phyloP scores from a whole-genome alignment of 2,797 vertebrate species.

The Chloroceryle inda region DNA sequence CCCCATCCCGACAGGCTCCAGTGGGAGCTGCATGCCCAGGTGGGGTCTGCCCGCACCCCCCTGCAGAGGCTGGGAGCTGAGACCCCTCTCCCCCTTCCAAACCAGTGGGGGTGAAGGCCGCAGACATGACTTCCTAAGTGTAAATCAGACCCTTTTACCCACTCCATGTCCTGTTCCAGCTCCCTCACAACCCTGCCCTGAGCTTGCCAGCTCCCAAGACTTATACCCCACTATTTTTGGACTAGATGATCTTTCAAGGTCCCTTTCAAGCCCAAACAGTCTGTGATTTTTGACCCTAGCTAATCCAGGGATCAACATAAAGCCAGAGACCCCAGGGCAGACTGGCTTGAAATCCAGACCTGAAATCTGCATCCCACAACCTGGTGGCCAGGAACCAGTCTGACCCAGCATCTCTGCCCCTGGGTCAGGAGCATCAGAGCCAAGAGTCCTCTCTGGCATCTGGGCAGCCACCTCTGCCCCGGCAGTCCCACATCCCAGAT shows the following conservation, averaged over 20 bases:
- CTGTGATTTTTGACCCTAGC: neutral
- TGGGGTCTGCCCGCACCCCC: neutral
- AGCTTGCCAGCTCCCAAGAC: neutral
- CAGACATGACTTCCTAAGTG: neutral
- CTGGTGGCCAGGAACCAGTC: neutral
- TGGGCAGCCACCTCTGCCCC: fast-evolving
- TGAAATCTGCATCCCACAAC: neutral
- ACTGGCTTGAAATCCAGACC: neutral
- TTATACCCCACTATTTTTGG: neutral
- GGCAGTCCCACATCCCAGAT: neutral
- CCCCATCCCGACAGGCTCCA: neutral
- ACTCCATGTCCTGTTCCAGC: fast-evolving
- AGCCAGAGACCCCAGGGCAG: neutral
- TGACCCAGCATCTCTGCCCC: neutral
- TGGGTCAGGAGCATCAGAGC: fast-evolving
- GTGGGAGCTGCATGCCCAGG: neutral
- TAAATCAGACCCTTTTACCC: neutral
- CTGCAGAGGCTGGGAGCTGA: neutral
- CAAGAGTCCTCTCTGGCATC: fast-evolving
- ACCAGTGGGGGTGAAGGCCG: neutral
- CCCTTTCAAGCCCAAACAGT: no score
- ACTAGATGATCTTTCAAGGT: no score
- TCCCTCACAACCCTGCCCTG: neutral
- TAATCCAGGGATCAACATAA: neutral
- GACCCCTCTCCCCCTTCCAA: neutral